Base-by-base conservation (phyloP, 2,113 vertebrate genomes). In the Pogonocichla stellata region DNA sequence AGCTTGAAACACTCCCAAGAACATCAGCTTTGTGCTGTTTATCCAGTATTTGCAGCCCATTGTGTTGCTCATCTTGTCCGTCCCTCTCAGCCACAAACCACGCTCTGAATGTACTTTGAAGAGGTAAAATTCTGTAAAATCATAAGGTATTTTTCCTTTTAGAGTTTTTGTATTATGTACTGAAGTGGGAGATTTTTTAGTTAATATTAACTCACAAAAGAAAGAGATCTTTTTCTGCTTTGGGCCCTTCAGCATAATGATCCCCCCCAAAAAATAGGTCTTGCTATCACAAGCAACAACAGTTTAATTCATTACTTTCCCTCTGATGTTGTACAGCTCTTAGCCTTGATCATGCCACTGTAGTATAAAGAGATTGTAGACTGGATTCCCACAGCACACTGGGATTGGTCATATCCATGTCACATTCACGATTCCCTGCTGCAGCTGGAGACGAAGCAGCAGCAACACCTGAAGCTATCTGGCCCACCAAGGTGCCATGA, bases 401-500 rank as follows among this genome's bases (percentile, higher is more conserved):
- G 61, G 19, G n/a, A 47, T 31, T 24, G 10, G 24, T 40, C 40
- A 20, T 25, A 33, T 25, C 48, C 57, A 23, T 0, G 0, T 33
- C 14, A 18, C 2, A 19, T n/a, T 60, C 3, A 1, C 14, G 8
- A 31, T 53, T 66, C 64, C 38, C 42, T 86, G 50, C 65, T 66
- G 34, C 48, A 47, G 42, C 53, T 64, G 61, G 48, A 67, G 71
- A 12, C 29, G 36, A 14, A 54, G 53, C 48, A 64, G 72, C 64
- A 77, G 67, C 50, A 48, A 3, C 34, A 40, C 20, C 33, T 56
- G 23, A 51, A 92, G 80, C 29, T 71, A 11, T n/a, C 19, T 74
- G 57, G 19, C 40, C 57, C 19, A 6, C 43, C 38, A 50, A 48
- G 8, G n/a, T 82, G 54, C 47, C 43, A 29, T 0, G 0, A 42